phyloP scores from a whole-genome alignment of 2,888 invertebrate species.

The Diarsia dahlii region DNA sequence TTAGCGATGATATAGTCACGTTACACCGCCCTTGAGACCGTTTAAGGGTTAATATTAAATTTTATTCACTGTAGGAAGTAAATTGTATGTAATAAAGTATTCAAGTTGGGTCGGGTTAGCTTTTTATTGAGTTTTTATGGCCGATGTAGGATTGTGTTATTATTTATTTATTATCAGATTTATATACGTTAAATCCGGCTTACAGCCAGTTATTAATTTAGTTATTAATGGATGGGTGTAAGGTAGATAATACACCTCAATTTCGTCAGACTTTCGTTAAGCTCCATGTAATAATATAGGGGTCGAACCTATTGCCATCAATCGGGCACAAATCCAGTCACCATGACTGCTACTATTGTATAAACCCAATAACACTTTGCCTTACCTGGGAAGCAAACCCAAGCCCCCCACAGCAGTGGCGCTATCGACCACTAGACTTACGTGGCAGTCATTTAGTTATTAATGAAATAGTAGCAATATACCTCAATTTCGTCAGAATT shows the following conservation, averaged over 20 bases:
- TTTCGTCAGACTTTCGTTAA: neutral
- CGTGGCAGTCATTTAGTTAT: neutral
- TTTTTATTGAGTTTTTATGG: conserved; percentile 30
- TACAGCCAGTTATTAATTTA: neutral
- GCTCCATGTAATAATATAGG: too few species aligned
- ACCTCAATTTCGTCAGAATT: neutral
- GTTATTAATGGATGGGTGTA: neutral
- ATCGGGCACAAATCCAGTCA: too few species aligned
- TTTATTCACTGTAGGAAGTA: conserved; percentile 43
- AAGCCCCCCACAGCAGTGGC: too few species aligned
- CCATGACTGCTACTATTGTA: too few species aligned
- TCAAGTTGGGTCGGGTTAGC: conserved; percentile 1
- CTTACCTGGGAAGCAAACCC: too few species aligned
- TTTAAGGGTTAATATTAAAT: conserved; percentile 48
- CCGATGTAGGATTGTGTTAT: neutral
- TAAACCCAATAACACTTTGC: too few species aligned
- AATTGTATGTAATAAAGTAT: conserved; percentile 38
- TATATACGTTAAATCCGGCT: neutral
- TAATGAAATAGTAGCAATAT: neutral
- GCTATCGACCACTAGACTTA: too few species aligned
- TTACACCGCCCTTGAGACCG: conserved; percentile 7
- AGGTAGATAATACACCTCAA: neutral
- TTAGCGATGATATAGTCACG: conserved; percentile 16
- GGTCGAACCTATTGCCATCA: too few species aligned
- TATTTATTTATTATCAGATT: neutral